Conservation (phyloP, 2,113 vertebrate species). For the Orientallactaga bullata region DNA sequence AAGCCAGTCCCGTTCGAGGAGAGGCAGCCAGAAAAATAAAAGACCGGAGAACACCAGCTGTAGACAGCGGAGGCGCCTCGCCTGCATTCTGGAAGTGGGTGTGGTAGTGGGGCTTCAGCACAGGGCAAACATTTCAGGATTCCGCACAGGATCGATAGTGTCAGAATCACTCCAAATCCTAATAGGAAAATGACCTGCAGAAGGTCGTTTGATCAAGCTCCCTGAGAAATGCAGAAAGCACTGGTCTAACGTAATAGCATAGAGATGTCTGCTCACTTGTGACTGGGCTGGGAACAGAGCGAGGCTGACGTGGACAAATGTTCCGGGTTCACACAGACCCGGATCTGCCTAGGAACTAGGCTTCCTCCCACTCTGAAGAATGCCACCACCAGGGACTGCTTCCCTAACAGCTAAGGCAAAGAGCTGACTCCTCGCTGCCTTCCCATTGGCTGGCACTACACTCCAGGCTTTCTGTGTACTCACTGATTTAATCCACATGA, state of each 20-base stretch:
- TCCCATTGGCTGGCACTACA: neutral
- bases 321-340: neutral
- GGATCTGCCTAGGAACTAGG: neutral
- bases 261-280: neutral
- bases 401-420: neutral
- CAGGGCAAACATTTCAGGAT: neutral
- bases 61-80: too few species aligned
- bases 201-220: conserved; percentile 12
- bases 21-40: neutral
- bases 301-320: neutral
- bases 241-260: neutral
- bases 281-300: neutral
- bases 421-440: neutral
- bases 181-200: neutral
- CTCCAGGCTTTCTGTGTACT: neutral
- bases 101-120: neutral
- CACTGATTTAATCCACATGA: neutral
- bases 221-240: conserved; percentile 9
- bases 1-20: neutral
- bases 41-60: neutral
- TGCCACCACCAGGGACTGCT: neutral
- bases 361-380: neutral
- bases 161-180: neutral
- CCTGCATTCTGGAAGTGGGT: neutral
- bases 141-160: neutral